Percentiles rank a stretch among this genome's conserved stretches.
These are phyloP conservation scores for Camelus dromedarius DNA, from an alignment of 2,113 vertebrate species.

Conservation along the genomic window DNA sequence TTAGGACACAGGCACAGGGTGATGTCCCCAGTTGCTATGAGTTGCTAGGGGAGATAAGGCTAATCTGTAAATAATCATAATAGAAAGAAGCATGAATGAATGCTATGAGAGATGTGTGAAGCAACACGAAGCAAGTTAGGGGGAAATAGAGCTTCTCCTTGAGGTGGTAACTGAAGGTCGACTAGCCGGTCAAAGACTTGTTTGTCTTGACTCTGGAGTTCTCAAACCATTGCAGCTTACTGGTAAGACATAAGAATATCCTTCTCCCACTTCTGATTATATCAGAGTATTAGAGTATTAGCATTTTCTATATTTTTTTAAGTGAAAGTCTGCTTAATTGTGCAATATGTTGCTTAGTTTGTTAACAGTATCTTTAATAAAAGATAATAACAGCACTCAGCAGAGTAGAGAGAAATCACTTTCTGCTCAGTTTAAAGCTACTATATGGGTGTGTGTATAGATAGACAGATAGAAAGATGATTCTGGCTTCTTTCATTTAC, in stretches of 20 bases:
- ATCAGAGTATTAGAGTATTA: neutral
- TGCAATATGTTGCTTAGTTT: neutral
- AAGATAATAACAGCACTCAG: neutral
- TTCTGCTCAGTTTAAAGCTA: neutral
- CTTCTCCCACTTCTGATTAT: neutral
- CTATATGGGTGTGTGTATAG: no score
- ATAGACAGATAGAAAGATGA: neutral
- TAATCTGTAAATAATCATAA: slow-evolving; percentile 16
- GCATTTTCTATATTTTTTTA: neutral
- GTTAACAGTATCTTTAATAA: neutral
- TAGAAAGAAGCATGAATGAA: neutral
- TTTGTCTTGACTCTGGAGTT: neutral
- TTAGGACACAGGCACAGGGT: neutral
- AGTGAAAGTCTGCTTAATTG: neutral
- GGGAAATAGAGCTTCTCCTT: neutral
- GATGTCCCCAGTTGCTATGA: neutral
- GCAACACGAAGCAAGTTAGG: neutral
- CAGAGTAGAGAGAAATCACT: neutral
- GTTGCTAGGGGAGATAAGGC: neutral
- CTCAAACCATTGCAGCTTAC: neutral
- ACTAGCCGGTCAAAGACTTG: neutral
- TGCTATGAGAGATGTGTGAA: neutral
- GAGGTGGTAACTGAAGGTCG: neutral
- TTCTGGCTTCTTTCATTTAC: neutral
- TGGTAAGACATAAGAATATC: neutral